These are phyloP conservation scores for Drosophila simulans DNA, from an alignment of 1,140 invertebrate species.

Conservation along the genomic window DNA sequence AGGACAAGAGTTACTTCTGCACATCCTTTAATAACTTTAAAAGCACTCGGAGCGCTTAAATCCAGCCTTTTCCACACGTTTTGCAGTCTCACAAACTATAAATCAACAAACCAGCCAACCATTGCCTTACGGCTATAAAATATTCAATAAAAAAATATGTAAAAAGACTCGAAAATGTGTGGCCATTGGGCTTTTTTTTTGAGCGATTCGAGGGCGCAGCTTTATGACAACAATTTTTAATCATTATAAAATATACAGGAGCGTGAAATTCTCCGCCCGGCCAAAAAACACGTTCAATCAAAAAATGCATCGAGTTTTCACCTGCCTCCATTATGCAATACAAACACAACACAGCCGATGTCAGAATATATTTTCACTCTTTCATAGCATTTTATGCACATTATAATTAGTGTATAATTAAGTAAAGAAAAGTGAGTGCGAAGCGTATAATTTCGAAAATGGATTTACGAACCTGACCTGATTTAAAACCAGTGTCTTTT, in stretches of 20 bases:
- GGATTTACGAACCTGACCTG: not conserved
- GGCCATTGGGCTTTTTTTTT: slow-evolving; percentile 5
- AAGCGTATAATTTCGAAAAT: slow-evolving; percentile 5
- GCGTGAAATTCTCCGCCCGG: slow-evolving; percentile 2
- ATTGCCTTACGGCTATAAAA: slow-evolving; percentile 24
- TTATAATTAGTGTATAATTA: slow-evolving; percentile 52
- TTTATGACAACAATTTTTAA: slow-evolving; percentile 51
- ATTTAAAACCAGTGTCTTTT: not conserved
- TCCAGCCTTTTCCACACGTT: slow-evolving; percentile 1
- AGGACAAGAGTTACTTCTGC: slow-evolving; percentile 7
- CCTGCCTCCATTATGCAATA: slow-evolving; percentile 24
- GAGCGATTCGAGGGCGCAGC: not conserved
- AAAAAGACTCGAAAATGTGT: slow-evolving; percentile 2
- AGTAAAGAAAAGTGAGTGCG: not conserved
- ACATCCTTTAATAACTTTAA: slow-evolving; percentile 28
- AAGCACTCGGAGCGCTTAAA: slow-evolving; percentile 17
- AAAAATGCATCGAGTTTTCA: slow-evolving; percentile 36
- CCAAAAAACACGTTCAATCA: slow-evolving; percentile 31
- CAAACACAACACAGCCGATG: slow-evolving; percentile 4
- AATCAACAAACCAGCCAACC: slow-evolving; percentile 23
- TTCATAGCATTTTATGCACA: slow-evolving; percentile 14
- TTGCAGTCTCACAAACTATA: slow-evolving; percentile 7
- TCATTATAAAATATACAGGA: slow-evolving; percentile 53
- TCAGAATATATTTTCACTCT: slow-evolving; percentile 1
- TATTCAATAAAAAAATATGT: slow-evolving; percentile 25